Evolutionary conservation across 2,797 vertebrate genomes (phyloP), one percentile per base, ranked within the genome.

Genomic region (Hypotaenidia okinawae): DNA sequence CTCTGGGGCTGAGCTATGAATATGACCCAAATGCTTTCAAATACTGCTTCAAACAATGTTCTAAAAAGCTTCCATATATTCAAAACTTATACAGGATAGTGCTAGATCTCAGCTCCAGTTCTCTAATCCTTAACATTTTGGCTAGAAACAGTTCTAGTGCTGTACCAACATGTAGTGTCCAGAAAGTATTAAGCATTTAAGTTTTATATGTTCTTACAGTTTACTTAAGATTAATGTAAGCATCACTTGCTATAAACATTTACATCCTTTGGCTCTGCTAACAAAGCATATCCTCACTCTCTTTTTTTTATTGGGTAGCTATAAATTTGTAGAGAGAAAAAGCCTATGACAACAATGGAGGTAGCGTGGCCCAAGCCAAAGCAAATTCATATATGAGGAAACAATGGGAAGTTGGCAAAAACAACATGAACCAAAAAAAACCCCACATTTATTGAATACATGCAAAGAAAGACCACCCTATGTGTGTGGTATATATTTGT

Each of bases 171-270:
- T 21, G 45, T 8, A 86, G 35, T 24, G 16, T 87, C 43, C 77
- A 94, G 83, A 88, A 90, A 74, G 47, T 49, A 93, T 88, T 45
- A 83, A 54, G 57, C 49, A 63, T 83, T 67, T 80, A 84, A 66
- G 21, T 88, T 94, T 94, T 79, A 92, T 51, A 70, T 28, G 47
- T 64, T 89, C 67, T 87, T 95, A 86, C 81, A 90, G 88, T 87
- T 96, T 95, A 92, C 59, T 94, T 87, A 96, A 54, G 76, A 90
- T 84, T 76, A 93, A 80, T 64, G 51, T 82, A 88, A 94, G 67
- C 61, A 76, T 86, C 5, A 4, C 24, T 89, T 78, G 52, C 82
- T 90, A 70, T 61, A 94, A 95, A 91, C 80, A 87, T 93, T 79
- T 89, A 94, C 86, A 80, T 89, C 93, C 81, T 88, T 91, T 84